Evolutionary conservation across 92 coral and sea anemone species (phyloP).

Genomic region (Zoanthus sociatus): DNA sequence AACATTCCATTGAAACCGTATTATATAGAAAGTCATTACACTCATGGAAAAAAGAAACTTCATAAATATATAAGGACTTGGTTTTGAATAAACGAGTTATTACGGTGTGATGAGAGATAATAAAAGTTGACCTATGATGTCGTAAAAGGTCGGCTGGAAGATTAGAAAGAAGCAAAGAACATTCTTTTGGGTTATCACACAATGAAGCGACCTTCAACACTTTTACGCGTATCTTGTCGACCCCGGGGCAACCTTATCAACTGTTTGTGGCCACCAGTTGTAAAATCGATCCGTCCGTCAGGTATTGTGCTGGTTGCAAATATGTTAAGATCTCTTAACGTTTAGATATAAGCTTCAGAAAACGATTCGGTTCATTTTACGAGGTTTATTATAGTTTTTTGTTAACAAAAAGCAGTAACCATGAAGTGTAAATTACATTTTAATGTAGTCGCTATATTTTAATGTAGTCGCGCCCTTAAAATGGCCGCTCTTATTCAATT

Average conservation of each 20-base stretch:
- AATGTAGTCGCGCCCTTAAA: no score
- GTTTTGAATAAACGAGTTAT: neutral
- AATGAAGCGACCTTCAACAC: slow-evolving; percentile 28
- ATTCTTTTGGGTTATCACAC: neutral
- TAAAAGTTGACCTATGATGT: neutral
- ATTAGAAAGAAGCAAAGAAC: neutral
- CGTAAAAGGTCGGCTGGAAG: slow-evolving; percentile 18
- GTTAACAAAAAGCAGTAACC: no score
- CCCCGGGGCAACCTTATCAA: neutral
- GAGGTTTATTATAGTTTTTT: no score
- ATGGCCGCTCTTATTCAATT: no score
- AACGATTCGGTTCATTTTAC: neutral
- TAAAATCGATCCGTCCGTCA: neutral
- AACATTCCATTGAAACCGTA: no score
- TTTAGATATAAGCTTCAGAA: neutral
- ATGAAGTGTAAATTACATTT: no score
- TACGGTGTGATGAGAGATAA: neutral
- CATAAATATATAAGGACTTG: neutral
- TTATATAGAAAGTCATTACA: no score
- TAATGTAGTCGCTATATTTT: no score
- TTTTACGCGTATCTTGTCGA: neutral
- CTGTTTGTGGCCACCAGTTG: slow-evolving; percentile 13
- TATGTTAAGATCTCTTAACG: neutral
- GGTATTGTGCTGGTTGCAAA: neutral
- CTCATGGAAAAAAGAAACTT: neutral